Evolutionary conservation across 2,888 invertebrate genomes (phyloP).

Genomic region (Nemoura dubitans): DNA sequence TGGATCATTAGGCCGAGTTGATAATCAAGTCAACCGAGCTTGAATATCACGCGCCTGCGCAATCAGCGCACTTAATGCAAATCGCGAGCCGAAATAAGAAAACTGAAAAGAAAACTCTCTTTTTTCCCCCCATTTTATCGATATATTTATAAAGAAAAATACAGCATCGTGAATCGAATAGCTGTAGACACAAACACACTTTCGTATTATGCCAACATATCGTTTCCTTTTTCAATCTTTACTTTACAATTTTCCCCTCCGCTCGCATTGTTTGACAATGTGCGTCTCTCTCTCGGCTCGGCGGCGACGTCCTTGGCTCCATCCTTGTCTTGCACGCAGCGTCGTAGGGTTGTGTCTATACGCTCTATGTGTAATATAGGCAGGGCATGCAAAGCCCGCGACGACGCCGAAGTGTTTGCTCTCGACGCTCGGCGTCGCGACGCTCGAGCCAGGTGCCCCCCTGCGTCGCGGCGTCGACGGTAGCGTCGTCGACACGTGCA

Average conservation of each 20-base stretch:
- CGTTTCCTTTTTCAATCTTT: conserved; percentile 39
- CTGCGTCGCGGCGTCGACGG: background rate
- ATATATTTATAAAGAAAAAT: background rate
- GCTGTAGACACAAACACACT: background rate
- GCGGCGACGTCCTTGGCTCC: background rate
- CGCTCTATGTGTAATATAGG: no score
- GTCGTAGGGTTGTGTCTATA: no score
- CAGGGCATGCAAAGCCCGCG: background rate
- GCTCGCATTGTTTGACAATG: background rate
- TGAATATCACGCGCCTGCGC: background rate
- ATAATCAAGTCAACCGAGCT: background rate
- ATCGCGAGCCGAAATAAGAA: background rate
- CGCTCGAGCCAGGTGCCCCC: background rate
- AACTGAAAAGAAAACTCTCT: background rate
- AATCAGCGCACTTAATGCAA: background rate
- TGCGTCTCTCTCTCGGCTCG: background rate
- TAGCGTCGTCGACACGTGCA: background rate
- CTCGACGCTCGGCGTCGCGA: background rate
- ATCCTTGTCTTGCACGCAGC: no score
- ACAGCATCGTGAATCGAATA: background rate
- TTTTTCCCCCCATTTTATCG: no score
- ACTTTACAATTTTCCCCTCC: conserved; percentile 17
- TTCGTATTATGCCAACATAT: conserved; percentile 9
- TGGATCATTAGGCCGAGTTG: background rate
- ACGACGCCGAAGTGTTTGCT: conserved; percentile 26